Evolutionary conservation across 2,888 invertebrate species (phyloP), one percentile per base, ranked within the genome.

Genomic region (Melieria picta): DNA sequence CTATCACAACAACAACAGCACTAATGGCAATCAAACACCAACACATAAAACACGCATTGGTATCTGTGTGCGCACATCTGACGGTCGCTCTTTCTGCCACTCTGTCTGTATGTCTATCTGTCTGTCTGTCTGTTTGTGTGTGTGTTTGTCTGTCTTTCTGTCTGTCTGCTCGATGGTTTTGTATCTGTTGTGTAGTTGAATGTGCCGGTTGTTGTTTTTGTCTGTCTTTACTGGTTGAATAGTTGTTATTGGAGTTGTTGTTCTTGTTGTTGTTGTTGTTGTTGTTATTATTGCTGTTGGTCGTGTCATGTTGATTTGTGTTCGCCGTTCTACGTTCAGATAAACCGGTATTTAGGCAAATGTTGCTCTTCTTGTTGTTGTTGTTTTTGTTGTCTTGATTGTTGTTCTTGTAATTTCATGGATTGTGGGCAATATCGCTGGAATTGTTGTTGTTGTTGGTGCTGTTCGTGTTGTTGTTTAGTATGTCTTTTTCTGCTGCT

Each of bases 261-360:
- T 30, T 30, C 30, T 30, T 30, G 2, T 30, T 30, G 30, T 30
- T 30, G 30, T 30, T 30, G 30, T 30, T 30, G 30, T 30, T 30
- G 30, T 30, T 30, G 30, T 30, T 30, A 30, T 30, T 30, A 30
- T 30, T 80, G 80, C 78, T 79, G 81, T 78, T 81, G 81, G 79
- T 81, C 81, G 81, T 81, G 82, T 81, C 78, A 78, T 81, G 81
- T 81, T 82, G 79, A 81, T 80, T 79, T 79, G 81, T 79, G 78
- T 77, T 78, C 77, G 75, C 77, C 73, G 30, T 30, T 30, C 30
- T 30, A 30, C 30, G 75, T 74, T 77, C 75, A 74, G 72, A 69
- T 64, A 69, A 30, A 69, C 69, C 69, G 69, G 64, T 69, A 69
- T 69, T 69, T 50, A 57, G 45, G 11, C 50, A 11, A 50, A 50